These are phyloP conservation scores for Mormyrus proboscirostris DNA, from an alignment of 2,797 vertebrate species.

Conservation along the genomic window DNA sequence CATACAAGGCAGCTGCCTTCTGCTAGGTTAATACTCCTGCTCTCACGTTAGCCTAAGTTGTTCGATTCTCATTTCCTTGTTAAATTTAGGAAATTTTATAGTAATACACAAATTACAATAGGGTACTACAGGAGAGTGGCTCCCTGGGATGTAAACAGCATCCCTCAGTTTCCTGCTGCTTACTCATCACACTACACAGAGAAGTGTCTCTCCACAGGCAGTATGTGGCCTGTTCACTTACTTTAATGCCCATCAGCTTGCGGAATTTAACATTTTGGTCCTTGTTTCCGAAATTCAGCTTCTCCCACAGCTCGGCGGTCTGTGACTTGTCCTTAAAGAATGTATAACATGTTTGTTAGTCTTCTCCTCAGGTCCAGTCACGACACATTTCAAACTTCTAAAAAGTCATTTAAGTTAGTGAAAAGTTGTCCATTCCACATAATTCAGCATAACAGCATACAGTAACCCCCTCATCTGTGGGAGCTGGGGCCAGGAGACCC, in stretches of 20 bases:
- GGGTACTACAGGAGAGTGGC: neutral
- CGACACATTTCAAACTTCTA: neutral
- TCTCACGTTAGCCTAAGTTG: neutral
- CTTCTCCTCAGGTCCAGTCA: neutral
- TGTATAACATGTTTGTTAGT: neutral
- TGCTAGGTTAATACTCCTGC: neutral
- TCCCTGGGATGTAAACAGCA: neutral
- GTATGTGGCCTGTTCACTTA: slow-evolving; percentile 49
- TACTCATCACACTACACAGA: neutral
- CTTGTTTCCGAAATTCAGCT: slow-evolving; percentile 97
- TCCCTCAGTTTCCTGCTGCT: neutral
- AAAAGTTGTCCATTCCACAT: neutral
- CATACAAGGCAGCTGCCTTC: neutral
- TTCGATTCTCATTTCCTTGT: neutral
- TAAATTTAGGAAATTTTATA: neutral
- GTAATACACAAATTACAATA: neutral
- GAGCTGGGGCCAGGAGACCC: neutral
- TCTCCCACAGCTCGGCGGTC: slow-evolving; percentile 97
- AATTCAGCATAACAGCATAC: neutral
- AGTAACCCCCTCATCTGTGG: neutral
- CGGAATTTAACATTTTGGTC: slow-evolving; percentile 99
- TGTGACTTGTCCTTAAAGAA: slow-evolving; percentile 85
- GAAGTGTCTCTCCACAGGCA: neutral
- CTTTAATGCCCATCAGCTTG: slow-evolving; percentile 98
- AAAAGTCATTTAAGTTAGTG: neutral